Conservation (phyloP, 2,113 vertebrate genomes). For the Salminus brasiliensis region DNA sequence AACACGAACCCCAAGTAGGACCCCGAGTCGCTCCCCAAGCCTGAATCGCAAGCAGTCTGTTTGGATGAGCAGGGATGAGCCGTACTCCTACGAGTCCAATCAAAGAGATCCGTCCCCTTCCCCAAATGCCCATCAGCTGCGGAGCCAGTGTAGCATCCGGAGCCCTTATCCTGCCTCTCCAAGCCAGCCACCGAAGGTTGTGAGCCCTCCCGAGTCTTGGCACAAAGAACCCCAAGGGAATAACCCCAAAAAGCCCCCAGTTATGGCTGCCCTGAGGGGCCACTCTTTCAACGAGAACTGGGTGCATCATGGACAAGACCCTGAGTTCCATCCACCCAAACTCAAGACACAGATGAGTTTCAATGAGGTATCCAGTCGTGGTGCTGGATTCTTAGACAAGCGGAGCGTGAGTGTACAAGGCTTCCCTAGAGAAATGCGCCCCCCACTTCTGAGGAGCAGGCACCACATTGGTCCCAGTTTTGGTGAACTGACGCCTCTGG, state of each 20-base stretch:
- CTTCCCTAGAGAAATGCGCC: constrained; percentile 77
- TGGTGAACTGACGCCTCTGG: constrained; percentile 84
- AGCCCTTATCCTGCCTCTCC: constrained; percentile 68
- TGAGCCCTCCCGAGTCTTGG: constrained; percentile 84
- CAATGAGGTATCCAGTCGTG: constrained; percentile 83
- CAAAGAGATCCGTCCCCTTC: constrained; percentile 73
- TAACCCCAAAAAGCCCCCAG: constrained; percentile 88
- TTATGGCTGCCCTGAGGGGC: constrained; percentile 86
- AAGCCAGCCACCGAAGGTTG: constrained; percentile 67
- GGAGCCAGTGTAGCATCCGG: constrained; percentile 89
- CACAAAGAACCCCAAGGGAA: constrained; percentile 81
- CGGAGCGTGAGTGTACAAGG: constrained; percentile 89
- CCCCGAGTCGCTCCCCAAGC: constrained; percentile 82
- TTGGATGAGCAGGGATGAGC: constrained; percentile 94
- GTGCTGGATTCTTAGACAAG: constrained; percentile 84
- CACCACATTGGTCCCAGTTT: constrained; percentile 93
- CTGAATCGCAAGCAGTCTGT: constrained; percentile 85
- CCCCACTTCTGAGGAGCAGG: constrained; percentile 86
- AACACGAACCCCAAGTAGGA: constrained; percentile 74
- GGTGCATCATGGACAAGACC: constrained; percentile 83
- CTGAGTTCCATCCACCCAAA: constrained; percentile 86
- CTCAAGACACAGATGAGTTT: constrained; percentile 91
- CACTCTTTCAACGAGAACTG: constrained; percentile 87
- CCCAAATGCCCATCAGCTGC: constrained; percentile 85
- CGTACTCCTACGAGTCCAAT: constrained; percentile 88